Evolutionary conservation across 2,113 vertebrate genomes (phyloP).

Genomic region (Leiothrix lutea): DNA sequence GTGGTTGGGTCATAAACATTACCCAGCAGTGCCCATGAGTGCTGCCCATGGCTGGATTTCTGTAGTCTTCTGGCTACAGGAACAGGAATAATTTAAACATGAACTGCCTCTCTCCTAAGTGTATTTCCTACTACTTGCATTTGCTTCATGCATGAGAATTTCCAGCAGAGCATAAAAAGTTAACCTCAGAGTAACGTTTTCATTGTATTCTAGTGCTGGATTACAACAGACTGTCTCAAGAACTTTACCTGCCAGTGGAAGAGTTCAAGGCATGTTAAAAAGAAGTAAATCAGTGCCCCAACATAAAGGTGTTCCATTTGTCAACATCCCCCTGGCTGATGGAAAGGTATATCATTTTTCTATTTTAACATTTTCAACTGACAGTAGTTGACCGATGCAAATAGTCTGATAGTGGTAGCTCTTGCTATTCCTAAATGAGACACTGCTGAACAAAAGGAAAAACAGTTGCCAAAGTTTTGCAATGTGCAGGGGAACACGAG

Average conservation of each 20-base stretch:
- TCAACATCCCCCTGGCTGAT: conserved; percentile 72
- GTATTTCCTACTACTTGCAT: neutral
- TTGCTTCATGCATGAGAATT: neutral
- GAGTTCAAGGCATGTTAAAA: neutral
- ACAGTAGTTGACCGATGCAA: neutral
- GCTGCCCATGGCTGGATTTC: neutral
- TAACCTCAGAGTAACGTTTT: neutral
- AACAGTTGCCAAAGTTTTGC: neutral
- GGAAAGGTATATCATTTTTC: conserved; percentile 52
- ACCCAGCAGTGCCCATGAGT: neutral
- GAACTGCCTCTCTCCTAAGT: neutral
- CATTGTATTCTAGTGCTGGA: neutral
- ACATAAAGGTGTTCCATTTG: conserved; percentile 45
- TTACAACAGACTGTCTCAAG: neutral
- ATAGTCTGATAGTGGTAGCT: neutral
- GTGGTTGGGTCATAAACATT: neutral
- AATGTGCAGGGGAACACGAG: neutral
- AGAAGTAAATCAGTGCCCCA: conserved; percentile 51
- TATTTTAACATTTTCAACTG: neutral
- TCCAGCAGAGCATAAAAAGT: neutral
- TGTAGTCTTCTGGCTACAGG: neutral
- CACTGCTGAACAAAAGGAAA: neutral
- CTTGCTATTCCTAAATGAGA: neutral
- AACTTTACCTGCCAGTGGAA: neutral
- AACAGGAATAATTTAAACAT: neutral